A percentile compares a stretch with the other conserved stretches of the same genome.
phyloP scores from a whole-genome alignment of 2,113 vertebrate species.

The Suricata suricatta region DNA sequence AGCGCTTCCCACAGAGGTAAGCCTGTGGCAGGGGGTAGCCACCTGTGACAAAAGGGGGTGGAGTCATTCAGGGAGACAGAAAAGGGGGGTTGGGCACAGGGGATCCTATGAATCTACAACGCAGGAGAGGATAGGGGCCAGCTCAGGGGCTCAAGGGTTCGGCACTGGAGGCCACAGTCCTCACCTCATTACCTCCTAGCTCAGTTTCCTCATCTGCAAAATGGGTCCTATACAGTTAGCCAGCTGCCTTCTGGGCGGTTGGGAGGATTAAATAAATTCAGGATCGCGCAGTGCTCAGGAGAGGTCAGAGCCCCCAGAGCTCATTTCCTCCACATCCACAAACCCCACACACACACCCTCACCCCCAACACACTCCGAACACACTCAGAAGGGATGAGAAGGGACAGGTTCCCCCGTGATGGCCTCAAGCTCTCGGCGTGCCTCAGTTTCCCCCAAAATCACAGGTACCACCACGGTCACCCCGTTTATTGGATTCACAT shows the following conservation, averaged over 20 bases:
- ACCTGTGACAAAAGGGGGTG: neutral
- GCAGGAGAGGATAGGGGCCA: neutral
- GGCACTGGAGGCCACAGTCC: neutral
- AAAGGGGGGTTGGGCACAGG: fast-evolving
- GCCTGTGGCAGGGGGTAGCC: too few species aligned
- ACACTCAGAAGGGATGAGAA: neutral
- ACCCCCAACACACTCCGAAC: neutral
- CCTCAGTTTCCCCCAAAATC: conserved; percentile 24
- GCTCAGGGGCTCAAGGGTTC: neutral
- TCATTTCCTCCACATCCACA: neutral
- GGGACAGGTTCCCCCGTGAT: too few species aligned
- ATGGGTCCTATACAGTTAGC: neutral
- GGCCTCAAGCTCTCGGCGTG: neutral
- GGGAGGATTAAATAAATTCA: neutral
- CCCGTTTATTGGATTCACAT: conserved; percentile 66
- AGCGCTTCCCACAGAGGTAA: neutral
- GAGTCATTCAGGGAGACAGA: neutral
- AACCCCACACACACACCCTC: neutral
- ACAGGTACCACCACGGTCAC: neutral
- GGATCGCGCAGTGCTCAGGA: fast-evolving
- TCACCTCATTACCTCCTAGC: neutral
- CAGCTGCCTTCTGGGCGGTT: neutral
- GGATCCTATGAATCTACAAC: neutral
- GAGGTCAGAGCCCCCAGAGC: too few species aligned
- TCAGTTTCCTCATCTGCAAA: neutral